phyloP scores from a whole-genome alignment of 2,113 vertebrate genomes.

The Aspiorhynchus laticeps region DNA sequence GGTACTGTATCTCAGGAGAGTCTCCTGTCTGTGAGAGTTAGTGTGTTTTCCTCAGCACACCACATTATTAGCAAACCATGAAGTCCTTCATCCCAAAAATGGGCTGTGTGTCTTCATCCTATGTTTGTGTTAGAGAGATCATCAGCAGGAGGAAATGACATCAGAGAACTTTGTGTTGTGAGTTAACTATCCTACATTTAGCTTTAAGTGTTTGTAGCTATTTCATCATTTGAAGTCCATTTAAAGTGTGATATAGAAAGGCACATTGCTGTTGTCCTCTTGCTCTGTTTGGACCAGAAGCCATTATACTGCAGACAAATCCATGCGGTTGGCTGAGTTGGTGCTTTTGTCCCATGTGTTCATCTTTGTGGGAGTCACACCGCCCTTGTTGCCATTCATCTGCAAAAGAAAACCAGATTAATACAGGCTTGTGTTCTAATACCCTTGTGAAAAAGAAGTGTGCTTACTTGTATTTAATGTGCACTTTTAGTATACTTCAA shows the following conservation, averaged over 20 bases:
- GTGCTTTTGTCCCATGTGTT: conserved; percentile 93
- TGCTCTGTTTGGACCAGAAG: conserved; percentile 39
- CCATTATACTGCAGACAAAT: conserved; percentile 88
- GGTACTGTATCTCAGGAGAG: background rate
- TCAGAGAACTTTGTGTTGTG: conserved; percentile 12
- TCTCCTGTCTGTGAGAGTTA: background rate
- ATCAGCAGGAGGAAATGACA: conserved; percentile 39
- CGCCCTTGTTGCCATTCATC: conserved; percentile 89
- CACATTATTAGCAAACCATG: background rate
- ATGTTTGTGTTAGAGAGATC: conserved; percentile 23
- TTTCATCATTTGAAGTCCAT: background rate
- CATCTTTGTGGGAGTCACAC: conserved; percentile 82
- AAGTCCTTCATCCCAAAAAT: no score
- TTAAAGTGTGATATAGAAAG: background rate
- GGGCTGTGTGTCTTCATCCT: conserved; percentile 36
- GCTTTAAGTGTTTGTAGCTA: conserved; percentile 14
- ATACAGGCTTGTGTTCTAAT: background rate
- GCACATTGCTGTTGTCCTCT: conserved; percentile 32
- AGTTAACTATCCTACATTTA: background rate
- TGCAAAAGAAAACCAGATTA: conserved; percentile 61
- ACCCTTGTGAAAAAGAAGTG: background rate
- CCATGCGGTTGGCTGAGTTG: conserved; percentile 87
- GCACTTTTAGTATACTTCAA: no score
- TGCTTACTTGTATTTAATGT: no score
- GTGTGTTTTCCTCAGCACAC: background rate